These are phyloP conservation scores for Ceyx cyanopectus DNA, from an alignment of 2,113 vertebrate species.

Conservation along the genomic window DNA sequence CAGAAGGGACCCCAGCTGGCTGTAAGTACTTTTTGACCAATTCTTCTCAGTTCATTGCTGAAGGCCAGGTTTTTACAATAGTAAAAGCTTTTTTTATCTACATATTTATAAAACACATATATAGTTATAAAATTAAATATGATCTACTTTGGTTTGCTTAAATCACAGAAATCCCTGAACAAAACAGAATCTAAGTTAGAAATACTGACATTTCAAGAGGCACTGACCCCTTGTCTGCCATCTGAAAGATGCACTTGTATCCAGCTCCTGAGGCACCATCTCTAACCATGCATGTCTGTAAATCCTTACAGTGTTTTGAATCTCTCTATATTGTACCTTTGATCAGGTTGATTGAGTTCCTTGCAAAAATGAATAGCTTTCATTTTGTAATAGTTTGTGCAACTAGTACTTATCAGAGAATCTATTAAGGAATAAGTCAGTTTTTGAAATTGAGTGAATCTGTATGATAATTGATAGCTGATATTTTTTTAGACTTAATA, in stretches of 20 bases:
- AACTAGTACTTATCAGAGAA: neutral
- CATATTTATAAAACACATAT: neutral
- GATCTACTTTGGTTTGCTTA: neutral
- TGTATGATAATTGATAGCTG: neutral
- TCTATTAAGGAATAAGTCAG: neutral
- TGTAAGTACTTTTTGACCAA: neutral
- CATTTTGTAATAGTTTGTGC: neutral
- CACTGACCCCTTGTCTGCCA: neutral
- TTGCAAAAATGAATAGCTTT: neutral
- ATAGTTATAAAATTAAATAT: neutral
- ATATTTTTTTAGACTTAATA: neutral
- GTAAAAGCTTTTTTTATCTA: neutral
- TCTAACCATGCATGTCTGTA: rapidly evolving
- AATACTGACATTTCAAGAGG: neutral
- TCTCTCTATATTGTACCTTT: neutral
- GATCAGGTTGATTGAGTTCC: neutral
- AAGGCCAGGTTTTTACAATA: neutral
- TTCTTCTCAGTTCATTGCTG: neutral
- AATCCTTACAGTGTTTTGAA: neutral
- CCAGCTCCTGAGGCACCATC: neutral
- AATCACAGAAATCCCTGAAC: neutral
- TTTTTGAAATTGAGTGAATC: neutral
- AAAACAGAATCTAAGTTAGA: neutral
- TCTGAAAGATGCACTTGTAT: neutral
- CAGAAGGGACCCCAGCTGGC: neutral